A percentile compares a stretch with the other conserved stretches of the same genome.
Evolutionary conservation across 2,797 vertebrate species (phyloP).

Genomic region (Chiroxiphia lanceolata): DNA sequence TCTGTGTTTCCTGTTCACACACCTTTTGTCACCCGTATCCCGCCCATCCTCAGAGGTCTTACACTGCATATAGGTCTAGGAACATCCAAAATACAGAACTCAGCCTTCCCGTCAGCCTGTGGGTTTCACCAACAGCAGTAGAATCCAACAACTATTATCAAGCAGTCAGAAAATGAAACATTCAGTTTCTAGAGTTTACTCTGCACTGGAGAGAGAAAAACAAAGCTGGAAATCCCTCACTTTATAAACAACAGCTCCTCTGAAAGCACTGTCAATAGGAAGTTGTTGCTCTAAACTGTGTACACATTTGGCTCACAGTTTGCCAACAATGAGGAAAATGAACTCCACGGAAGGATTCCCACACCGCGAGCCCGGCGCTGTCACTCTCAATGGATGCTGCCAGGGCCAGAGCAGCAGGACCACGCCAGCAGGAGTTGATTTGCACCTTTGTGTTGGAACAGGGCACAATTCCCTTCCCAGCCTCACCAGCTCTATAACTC

Average conservation of each 20-base stretch:
- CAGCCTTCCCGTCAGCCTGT: background rate
- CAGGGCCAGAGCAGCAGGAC: background rate
- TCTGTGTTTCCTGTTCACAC: background rate
- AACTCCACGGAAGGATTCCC: background rate
- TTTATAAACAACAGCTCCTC: background rate
- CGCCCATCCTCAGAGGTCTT: background rate
- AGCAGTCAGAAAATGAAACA: background rate
- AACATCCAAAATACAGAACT: background rate
- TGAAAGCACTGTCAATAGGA: background rate
- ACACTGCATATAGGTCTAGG: rapidly evolving
- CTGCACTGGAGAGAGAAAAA: background rate
- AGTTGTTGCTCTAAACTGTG: background rate
- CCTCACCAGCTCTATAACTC: background rate
- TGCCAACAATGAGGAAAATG: background rate
- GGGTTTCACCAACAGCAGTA: background rate
- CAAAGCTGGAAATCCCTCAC: background rate
- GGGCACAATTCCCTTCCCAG: background rate
- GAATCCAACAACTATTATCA: background rate
- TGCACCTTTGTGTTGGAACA: rapidly evolving
- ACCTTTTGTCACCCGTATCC: background rate
- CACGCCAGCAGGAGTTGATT: background rate
- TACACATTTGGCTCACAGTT: background rate
- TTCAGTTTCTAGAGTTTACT: background rate
- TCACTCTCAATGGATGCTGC: background rate
- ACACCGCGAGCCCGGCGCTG: background rate